Evolutionary conservation across 2,113 vertebrate species (phyloP).

Genomic region (Dromas ardeola): DNA sequence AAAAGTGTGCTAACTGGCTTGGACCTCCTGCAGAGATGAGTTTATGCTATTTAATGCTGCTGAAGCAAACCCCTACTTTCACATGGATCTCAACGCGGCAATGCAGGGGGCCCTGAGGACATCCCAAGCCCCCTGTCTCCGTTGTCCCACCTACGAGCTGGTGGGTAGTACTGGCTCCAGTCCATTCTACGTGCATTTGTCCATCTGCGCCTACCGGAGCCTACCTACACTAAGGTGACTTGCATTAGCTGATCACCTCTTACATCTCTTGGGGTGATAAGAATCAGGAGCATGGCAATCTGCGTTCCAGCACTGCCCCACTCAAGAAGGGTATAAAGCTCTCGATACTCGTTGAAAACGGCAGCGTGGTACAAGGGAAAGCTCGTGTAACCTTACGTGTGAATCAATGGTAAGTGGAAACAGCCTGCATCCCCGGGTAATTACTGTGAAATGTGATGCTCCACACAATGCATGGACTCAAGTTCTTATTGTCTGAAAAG

Average conservation of each 20-base stretch:
- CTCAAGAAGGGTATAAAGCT: neutral
- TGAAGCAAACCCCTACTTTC: neutral
- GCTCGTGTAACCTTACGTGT: neutral
- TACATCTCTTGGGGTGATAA: neutral
- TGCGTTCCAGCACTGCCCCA: neutral
- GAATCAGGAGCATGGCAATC: neutral
- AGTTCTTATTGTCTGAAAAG: neutral
- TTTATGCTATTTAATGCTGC: neutral
- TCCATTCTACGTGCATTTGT: fast-evolving
- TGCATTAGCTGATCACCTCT: neutral
- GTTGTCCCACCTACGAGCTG: fast-evolving
- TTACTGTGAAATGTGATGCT: neutral
- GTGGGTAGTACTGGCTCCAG: neutral
- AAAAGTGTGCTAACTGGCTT: neutral
- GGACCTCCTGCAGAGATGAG: neutral
- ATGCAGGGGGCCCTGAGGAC: neutral
- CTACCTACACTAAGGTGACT: neutral
- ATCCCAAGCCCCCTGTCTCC: neutral
- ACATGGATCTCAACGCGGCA: neutral
- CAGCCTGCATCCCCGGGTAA: neutral
- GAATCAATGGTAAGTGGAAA: neutral
- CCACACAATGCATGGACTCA: neutral
- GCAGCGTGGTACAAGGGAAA: neutral
- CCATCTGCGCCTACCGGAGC: neutral
- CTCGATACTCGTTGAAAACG: neutral